phyloP scores from a whole-genome alignment of 2,113 vertebrate genomes.

The Myiozetetes cayanensis region DNA sequence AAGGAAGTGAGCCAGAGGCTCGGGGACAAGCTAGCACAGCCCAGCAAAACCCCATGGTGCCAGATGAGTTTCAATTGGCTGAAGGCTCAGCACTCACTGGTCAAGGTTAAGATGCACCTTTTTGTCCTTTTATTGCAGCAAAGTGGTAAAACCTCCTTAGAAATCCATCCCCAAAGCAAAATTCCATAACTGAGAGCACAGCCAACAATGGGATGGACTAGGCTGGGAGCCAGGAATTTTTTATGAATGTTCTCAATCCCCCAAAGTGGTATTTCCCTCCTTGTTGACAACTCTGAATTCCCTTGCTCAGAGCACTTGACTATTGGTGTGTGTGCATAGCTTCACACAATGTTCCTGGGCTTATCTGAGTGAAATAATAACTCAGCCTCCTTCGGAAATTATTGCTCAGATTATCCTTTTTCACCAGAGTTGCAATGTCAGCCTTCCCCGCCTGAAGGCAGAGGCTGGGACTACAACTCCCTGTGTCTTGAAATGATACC shows the following conservation, averaged over 20 bases:
- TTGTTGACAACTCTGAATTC: slow-evolving; percentile 48
- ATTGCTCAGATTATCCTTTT: neutral
- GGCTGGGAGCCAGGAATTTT: slow-evolving; percentile 39
- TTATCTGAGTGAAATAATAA: slow-evolving; percentile 24
- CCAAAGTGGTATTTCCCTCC: slow-evolving; percentile 14
- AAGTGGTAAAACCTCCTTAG: neutral
- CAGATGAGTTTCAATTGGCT: fast-evolving
- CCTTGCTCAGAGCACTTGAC: neutral
- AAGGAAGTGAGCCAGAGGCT: neutral
- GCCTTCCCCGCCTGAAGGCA: neutral
- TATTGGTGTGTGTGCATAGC: neutral
- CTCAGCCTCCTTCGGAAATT: neutral
- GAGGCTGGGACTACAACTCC: neutral
- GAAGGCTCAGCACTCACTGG: neutral
- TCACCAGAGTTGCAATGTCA: fast-evolving
- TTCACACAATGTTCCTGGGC: slow-evolving; percentile 20
- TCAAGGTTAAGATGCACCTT: neutral
- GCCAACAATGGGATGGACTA: neutral
- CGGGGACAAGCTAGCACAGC: neutral
- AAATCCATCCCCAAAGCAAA: neutral
- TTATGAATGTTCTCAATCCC: slow-evolving; percentile 28
- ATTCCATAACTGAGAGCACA: neutral
- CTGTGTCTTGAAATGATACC: neutral
- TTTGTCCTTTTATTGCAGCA: neutral
- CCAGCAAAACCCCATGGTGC: neutral